Base-by-base conservation (phyloP, 2,888 invertebrate species). In the Onchidella celtica region DNA sequence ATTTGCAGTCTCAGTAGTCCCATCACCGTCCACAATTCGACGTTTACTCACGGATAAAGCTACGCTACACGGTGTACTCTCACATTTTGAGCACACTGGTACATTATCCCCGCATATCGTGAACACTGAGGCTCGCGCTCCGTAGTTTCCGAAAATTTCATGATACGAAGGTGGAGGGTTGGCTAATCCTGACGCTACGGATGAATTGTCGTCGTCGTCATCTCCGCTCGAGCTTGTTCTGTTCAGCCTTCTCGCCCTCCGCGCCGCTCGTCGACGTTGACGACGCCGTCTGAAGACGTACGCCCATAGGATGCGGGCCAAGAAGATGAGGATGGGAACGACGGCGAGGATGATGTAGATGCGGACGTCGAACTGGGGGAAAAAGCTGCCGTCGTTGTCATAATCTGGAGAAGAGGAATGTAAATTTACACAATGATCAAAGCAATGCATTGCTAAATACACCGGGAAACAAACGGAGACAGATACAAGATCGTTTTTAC, bases 321-420 rank as follows among this genome's bases (percentile, higher is more conserved):
- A 4, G 66, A 85, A 81, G 36, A 85, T 76, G 59, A 79, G 32
- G 17, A 85, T 32, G 24, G 84, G 85, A 17, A 84, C 83, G 14
- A 79, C 81, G 29, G 83, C 84, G 21, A 85, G 83, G 63, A 85
- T 57, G 79, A 85, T 83, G 83, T 85, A 85, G 70, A 85, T 84
- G 69, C 82, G 79, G 29, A 82, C 81, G 81, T 85, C 83, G 59
- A 85, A 83, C 40, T 75, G 76, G 17, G 79, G 78, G 36, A 80
- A 80, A 3, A 40, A 17, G 21, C 73, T 63, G 55, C 70, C 27
- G 57, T 55, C 59, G 57, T 59, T 57, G 2, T n/a, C 59, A 3
- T 2, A 57, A 34, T 72, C 72, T 72, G 72, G 34, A 29, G n/a
- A 70, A 40, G 38, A 3, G 38, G 27, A 38, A 65, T 32, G 9